Evolutionary conservation across 1,140 invertebrate genomes (phyloP).

Genomic region (Branchinecta lindahli): DNA sequence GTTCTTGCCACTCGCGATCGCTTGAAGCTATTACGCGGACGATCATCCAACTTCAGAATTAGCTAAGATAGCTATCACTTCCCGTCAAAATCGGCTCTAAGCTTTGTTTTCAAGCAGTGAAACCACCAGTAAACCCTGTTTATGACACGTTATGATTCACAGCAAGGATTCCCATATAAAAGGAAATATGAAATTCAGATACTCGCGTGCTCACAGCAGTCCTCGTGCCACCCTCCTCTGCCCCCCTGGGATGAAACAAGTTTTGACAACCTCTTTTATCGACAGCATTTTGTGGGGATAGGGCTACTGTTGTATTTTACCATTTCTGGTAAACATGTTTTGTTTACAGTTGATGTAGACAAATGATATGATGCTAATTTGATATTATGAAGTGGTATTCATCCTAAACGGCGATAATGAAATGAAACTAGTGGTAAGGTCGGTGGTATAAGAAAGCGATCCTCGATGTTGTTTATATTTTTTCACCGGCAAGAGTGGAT

Average conservation of each 20-base stretch:
- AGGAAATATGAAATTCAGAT: slow-evolving; percentile 10
- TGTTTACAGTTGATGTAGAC: not conserved
- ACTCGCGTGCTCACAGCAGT: not conserved
- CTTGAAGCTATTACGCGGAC: too few relatives aligned
- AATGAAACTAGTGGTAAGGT: too few relatives aligned
- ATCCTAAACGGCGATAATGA: too few relatives aligned
- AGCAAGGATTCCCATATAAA: not conserved
- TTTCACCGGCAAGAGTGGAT: too few relatives aligned
- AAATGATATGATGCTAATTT: too few relatives aligned
- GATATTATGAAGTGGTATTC: too few relatives aligned
- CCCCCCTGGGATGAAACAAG: not conserved
- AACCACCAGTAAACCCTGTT: not conserved
- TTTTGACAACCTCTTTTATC: slow-evolving; percentile 8
- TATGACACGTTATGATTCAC: not conserved
- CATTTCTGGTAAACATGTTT: slow-evolving; percentile 9
- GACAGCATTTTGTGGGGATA: not conserved
- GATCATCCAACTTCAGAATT: too few relatives aligned
- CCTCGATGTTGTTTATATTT: too few relatives aligned
- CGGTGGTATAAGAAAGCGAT: too few relatives aligned
- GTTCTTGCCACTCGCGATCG: too few relatives aligned
- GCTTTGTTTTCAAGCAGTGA: not conserved
- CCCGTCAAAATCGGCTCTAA: too few relatives aligned
- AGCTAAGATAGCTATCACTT: too few relatives aligned
- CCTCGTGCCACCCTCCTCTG: not conserved
- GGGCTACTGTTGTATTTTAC: slow-evolving; percentile 7